Evolutionary conservation across 2,113 vertebrate species (phyloP), one percentile per base, ranked within the genome.

Genomic region (Menura novaehollandiae): DNA sequence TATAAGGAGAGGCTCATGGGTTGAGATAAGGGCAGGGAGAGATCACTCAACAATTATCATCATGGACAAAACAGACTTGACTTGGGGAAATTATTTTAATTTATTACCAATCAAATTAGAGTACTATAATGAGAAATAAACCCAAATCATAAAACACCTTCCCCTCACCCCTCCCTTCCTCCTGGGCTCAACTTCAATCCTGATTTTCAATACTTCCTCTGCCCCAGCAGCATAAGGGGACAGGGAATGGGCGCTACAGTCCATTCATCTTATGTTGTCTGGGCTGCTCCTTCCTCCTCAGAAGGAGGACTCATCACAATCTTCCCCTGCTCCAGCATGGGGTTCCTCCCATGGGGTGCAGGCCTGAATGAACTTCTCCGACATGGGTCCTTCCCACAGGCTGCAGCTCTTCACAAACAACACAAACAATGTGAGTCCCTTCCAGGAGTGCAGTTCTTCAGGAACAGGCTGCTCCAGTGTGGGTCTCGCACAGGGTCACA

Each of bases 401-500:
- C 13, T 66, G 24, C 52, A 59, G n/a, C 10, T 53, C 51, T 39
- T 73, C 59, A n/a, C 13, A 30, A 64, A n/a, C 27, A 35, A 21
- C 67, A 47, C 20, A 16, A 56, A 33, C 21, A 28, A 9, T 7
- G 7, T 10, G 33, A 16, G 33, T 72, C 37, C 33, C 23, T 77
- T 44, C 49, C 66, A 44, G 23, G 43, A 33, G 10, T 63, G 23
- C 27, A 44, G 30, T 28, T 27, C 43, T 51, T 64, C 27, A 28
- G 66, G 56, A 71, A 43, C 14, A 71, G 35, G 9, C 27, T 78
- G 41, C 58, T 58, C 19, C 58, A 44, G 27, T 1, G 0, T 51
- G 26, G 8, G 22, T 56, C 28, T 33, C 30, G 13, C 49, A 32
- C 0, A 0, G 20, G 11, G 21, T 32, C 49, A 30, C 56, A 41